Percentiles rank a stretch among this genome's conserved stretches.
phyloP scores from a whole-genome alignment of 2,888 invertebrate genomes.

The Teleogryllus oceanicus region DNA sequence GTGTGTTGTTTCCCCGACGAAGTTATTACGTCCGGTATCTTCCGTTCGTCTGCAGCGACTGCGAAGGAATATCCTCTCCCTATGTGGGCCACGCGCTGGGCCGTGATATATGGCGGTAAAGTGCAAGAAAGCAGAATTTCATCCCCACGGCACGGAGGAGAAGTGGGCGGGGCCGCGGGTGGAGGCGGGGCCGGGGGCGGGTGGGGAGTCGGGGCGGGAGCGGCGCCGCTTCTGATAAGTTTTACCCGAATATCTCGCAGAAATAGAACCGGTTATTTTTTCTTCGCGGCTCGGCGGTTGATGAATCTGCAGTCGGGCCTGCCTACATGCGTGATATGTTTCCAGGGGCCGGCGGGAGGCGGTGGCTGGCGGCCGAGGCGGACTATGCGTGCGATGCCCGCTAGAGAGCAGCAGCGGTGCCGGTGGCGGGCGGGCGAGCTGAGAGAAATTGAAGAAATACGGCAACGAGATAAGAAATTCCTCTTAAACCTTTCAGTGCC shows the following conservation, averaged over 20 bases:
- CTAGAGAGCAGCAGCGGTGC: not conserved
- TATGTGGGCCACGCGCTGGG: not conserved
- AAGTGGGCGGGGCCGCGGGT: too few species aligned
- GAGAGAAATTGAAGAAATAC: conserved; percentile 9
- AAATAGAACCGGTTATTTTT: conserved; percentile 4
- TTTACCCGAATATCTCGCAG: conserved; percentile 1
- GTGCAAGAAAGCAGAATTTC: conserved; percentile 18
- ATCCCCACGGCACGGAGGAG: not conserved
- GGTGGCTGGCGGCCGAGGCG: not conserved
- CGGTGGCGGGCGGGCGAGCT: not conserved
- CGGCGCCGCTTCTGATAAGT: not conserved
- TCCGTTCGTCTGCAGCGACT: not conserved
- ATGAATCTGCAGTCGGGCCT: conserved; percentile 1
- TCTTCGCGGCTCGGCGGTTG: not conserved
- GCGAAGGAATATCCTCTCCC: not conserved
- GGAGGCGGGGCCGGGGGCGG: too few species aligned
- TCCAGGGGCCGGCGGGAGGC: not conserved
- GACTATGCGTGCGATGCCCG: not conserved
- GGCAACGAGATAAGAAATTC: conserved; percentile 7
- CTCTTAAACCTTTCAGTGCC: conserved; percentile 18
- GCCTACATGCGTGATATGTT: not conserved
- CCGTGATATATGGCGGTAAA: not conserved
- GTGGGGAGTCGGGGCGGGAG: not conserved
- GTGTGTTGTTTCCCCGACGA: not conserved
- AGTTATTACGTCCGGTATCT: conserved; percentile 10